These are phyloP conservation scores for Trachurus trachurus DNA, from an alignment of 2,797 vertebrate species.

Conservation along the genomic window DNA sequence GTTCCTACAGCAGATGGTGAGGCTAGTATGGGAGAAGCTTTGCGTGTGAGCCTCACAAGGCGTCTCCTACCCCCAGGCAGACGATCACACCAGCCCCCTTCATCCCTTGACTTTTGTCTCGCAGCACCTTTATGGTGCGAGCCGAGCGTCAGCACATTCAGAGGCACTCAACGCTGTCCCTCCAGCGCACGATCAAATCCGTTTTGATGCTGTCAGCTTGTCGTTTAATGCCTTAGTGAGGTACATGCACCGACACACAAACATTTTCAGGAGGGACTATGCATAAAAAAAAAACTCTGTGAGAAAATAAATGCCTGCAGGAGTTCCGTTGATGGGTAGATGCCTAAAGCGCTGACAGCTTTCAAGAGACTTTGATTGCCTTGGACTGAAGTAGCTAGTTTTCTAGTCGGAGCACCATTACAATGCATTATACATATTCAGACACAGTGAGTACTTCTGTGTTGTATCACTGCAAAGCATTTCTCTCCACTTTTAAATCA, in stretches of 20 bases:
- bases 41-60: constrained; percentile 23
- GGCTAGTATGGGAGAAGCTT: constrained; percentile 3
- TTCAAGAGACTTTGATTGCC: constrained; percentile 68
- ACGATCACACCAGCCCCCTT: constrained; percentile 22
- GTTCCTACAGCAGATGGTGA: constrained; percentile 31
- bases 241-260: constrained; percentile 44
- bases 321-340: constrained; percentile 65
- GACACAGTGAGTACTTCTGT: constrained; percentile 27
- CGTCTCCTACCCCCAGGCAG: constrained; percentile 34
- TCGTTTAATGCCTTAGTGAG: constrained; percentile 71
- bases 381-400: constrained; percentile 58
- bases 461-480: constrained; percentile 14
- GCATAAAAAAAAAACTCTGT: constrained; percentile 20
- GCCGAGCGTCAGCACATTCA: constrained; percentile 60
- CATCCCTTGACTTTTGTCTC: constrained; percentile 41
- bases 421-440: constrained; percentile 40
- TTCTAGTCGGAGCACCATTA: constrained; percentile 54
- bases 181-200: constrained; percentile 53
- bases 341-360: constrained; percentile 74
- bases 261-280: constrained; percentile 48
- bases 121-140: constrained; percentile 39
- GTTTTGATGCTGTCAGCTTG: constrained; percentile 69
- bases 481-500: constrained; percentile 9
- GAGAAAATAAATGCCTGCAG: constrained; percentile 69
- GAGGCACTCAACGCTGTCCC: constrained; percentile 41